Evolutionary conservation across 2,113 vertebrate species (phyloP), one percentile per base, ranked within the genome.

Genomic region (Cochlearius cochlearius): DNA sequence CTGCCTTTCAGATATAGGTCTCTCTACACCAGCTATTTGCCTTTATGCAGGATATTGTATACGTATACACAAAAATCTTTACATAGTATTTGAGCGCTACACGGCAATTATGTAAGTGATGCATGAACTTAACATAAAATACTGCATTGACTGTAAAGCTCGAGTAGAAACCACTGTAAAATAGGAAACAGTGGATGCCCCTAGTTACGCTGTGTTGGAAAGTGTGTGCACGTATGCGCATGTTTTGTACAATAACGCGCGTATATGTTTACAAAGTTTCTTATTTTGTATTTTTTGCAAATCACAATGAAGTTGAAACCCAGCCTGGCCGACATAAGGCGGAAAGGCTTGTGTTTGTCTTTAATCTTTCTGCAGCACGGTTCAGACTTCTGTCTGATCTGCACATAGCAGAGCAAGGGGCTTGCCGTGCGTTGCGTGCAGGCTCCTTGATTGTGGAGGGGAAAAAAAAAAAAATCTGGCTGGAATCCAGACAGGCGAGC

Each of bases 401-500:
- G 98, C 98, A 98, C 98, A 97, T 81, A 98, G 97, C 96, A 95
- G 98, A 97, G 98, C 97, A 96, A 97, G 92, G 97, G 97, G 97
- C 97, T 96, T 83, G 97, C 98, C 97, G 96, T 98, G 98, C 98
- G 96, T 97, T 97, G 98, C 97, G 88, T 98, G 98, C 98, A 98
- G 98, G 97, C 98, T 98, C 97, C 98, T 98, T 98, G 98, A 98
- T 98, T 98, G 98, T 98, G 96, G 98, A 97, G 93, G 92, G 96
- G 96, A 90, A 6, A 0, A 27, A 52, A 78, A 91, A 94, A 91
- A 96, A 94, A 94, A 98, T 98, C 98, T 98, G 98, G 98, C 98
- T 98, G 98, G 90, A 95, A 97, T 98, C 98, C 98, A 99, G 98
- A 98, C 98, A 98, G 98, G 98, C 98, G 98, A 98, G 97, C 98